phyloP scores from a whole-genome alignment of 2,113 vertebrate species.

The Chaetorhynchus papuensis region DNA sequence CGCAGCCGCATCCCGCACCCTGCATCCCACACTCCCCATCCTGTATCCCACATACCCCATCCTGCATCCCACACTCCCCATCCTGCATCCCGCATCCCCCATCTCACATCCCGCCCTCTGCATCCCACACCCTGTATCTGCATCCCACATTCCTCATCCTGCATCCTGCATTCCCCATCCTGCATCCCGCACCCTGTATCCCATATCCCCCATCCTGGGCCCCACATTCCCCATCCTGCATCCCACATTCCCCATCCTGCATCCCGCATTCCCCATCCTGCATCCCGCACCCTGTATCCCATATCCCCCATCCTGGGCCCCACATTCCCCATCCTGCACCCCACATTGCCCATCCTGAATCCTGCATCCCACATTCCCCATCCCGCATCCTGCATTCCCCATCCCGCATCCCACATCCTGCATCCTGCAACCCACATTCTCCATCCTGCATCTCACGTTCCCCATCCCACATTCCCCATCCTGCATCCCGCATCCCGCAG shows the following conservation, averaged over 20 bases:
- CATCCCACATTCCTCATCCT: no score
- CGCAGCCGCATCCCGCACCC: not conserved
- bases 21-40: rapidly evolving
- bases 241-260: rapidly evolving
- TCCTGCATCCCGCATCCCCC: rapidly evolving
- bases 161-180: not conserved
- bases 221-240: no score
- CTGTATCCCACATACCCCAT: not conserved
- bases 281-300: rapidly evolving
- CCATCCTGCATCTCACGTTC: no score
- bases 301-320: not conserved
- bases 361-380: not conserved
- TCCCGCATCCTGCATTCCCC: rapidly evolving
- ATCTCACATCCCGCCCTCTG: no score
- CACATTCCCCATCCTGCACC: not conserved
- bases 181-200: rapidly evolving
- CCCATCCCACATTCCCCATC: no score
- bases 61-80: rapidly evolving
- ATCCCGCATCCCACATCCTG: rapidly evolving
- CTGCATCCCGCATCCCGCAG: no score
- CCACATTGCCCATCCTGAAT: rapidly evolving
- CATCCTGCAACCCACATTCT: not conserved
- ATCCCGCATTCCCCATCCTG: not conserved
- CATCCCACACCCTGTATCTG: not conserved
- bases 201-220: rapidly evolving